Percentiles rank a stretch among this genome's conserved stretches.
phyloP scores from a whole-genome alignment of 2,888 invertebrate species.

The Drosophila meridiana region DNA sequence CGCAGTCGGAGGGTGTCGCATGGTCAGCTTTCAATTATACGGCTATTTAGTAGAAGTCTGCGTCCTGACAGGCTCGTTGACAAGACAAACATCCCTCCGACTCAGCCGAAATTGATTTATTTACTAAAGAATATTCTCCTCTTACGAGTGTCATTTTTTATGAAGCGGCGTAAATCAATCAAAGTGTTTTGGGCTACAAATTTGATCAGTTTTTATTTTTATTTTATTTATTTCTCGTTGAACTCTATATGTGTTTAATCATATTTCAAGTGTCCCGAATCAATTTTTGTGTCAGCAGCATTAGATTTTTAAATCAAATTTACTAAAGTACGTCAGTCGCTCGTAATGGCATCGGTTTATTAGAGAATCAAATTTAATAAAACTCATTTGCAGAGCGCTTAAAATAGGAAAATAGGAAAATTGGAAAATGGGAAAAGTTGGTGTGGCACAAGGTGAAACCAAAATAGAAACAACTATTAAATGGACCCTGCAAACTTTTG shows the following conservation, averaged over 20 bases:
- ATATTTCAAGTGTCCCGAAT: conserved; percentile 36
- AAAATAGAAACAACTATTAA: conserved; percentile 4
- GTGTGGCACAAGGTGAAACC: conserved; percentile 4
- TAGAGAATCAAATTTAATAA: conserved; percentile 4
- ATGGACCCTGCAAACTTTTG: conserved; percentile 24
- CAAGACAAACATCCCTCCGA: conserved; percentile 28
- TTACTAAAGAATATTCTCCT: conserved; percentile 24
- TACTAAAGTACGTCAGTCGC: conserved; percentile 3
- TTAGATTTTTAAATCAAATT: conserved; percentile 29
- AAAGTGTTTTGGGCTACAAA: conserved; percentile 26
- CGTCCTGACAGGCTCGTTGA: conserved; percentile 32
- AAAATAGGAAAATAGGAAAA: conserved; percentile 11
- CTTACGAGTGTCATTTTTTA: conserved; percentile 17
- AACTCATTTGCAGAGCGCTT: background rate
- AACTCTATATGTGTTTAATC: conserved; percentile 36
- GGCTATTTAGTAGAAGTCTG: conserved; percentile 56
- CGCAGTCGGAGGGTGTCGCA: conserved; percentile 17
- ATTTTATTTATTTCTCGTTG: background rate
- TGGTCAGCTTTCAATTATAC: conserved; percentile 68
- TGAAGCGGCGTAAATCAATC: conserved; percentile 59
- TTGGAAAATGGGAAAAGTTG: conserved; percentile 14
- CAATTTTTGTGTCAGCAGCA: conserved; percentile 38
- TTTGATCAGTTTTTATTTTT: conserved; percentile 22
- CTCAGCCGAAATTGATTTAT: conserved; percentile 59
- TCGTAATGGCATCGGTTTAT: background rate